Percentiles rank a stretch among this genome's conserved stretches.
Evolutionary conservation across 2,797 vertebrate species (phyloP).

Genomic region (Rhinella marina): DNA sequence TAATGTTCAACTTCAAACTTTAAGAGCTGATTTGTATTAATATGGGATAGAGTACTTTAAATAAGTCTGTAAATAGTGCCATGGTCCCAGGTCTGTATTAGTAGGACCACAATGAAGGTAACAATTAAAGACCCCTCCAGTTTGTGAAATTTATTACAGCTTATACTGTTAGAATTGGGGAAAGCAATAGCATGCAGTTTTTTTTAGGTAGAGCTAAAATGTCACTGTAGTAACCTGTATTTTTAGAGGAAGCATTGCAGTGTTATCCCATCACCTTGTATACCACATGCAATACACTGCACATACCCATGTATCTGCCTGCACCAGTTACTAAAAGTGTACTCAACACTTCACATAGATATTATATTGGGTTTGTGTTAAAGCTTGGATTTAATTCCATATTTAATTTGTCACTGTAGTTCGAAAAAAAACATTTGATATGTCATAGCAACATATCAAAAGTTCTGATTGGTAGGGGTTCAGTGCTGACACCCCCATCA

Average conservation of each 20-base stretch:
- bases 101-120: neutral
- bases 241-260: neutral
- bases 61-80: neutral
- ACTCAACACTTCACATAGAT: neutral
- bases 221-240: neutral
- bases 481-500: no score
- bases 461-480: no score
- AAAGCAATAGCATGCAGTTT: slow-evolving; percentile 19
- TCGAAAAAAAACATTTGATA: no score
- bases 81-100: neutral
- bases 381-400: neutral
- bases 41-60: neutral
- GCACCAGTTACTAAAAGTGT: neutral
- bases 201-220: neutral
- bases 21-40: neutral
- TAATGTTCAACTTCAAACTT: neutral
- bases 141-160: neutral
- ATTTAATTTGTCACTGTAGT: no score
- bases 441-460: no score
- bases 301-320: neutral
- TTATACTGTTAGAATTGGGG: neutral
- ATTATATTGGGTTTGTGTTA: neutral
- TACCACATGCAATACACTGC: neutral
- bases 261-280: slow-evolving; percentile 8
- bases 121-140: neutral